These are phyloP conservation scores for Sialis lutaria DNA, from an alignment of 2,888 invertebrate species.

Conservation along the genomic window DNA sequence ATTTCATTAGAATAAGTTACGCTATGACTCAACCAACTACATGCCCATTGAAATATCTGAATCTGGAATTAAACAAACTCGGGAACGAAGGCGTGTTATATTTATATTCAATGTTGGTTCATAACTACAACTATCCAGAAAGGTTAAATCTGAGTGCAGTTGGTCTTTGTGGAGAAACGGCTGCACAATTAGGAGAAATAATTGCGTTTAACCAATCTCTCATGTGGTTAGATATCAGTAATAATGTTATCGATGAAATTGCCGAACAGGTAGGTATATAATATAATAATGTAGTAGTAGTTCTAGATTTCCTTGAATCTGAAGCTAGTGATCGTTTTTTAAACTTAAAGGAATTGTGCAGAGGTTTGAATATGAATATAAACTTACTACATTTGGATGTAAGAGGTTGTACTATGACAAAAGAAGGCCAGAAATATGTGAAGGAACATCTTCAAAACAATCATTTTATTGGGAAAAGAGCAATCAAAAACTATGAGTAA, in stretches of 20 bases:
- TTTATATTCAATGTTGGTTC: conserved; percentile 37
- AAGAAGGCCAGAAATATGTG: too few relatives aligned
- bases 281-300: too few relatives aligned
- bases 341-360: too few relatives aligned
- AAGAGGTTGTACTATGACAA: too few relatives aligned
- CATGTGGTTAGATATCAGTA: conserved; percentile 35
- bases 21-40: conserved; percentile 16
- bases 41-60: conserved; percentile 22
- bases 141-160: conserved; percentile 37
- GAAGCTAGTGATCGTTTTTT: too few relatives aligned
- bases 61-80: conserved; percentile 44
- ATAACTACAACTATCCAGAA: conserved; percentile 33
- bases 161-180: conserved; percentile 32
- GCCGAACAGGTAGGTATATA: conserved; percentile 24
- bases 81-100: conserved; percentile 37
- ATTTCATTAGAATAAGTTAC: conserved; percentile 15
- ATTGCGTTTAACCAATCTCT: conserved; percentile 34
- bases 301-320: too few relatives aligned
- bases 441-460: too few relatives aligned
- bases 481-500: too few relatives aligned
- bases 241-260: conserved; percentile 38
- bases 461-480: too few relatives aligned
- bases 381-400: too few relatives aligned
- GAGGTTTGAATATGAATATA: too few relatives aligned
- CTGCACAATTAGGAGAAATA: conserved; percentile 33